Evolutionary conservation across 2,888 invertebrate genomes (phyloP).

Genomic region (Phaonia tiefii): DNA sequence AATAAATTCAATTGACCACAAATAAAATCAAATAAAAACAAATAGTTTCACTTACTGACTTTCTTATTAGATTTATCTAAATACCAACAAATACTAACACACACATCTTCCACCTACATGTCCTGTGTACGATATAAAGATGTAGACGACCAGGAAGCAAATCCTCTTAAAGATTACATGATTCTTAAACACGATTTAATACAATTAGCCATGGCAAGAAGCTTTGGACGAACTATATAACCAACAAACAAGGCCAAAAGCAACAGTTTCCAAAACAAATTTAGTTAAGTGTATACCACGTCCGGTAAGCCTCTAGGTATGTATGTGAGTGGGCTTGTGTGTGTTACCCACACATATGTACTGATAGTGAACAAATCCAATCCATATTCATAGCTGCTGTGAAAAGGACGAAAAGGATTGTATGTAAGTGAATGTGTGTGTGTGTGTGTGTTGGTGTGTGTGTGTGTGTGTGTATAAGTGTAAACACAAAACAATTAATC

Average conservation of each 20-base stretch:
- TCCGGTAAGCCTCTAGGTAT: no score
- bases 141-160: constrained; percentile 1
- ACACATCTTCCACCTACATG: constrained; percentile 1
- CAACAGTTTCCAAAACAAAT: constrained; percentile 39
- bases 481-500: constrained; percentile 75
- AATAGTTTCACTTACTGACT: constrained; percentile 41
- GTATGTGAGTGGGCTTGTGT: no score
- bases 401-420: constrained; percentile 22
- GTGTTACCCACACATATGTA: neutral
- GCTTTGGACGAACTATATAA: constrained; percentile 1
- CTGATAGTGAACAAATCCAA: no score
- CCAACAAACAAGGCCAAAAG: constrained; percentile 22
- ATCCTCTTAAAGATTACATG: constrained; percentile 59
- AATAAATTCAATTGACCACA: constrained; percentile 61
- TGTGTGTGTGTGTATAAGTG: constrained; percentile 9
- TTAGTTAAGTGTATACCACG: constrained; percentile 34
- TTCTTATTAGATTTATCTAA: constrained; percentile 31
- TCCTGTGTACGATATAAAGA: no score
- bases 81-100: constrained; percentile 33
- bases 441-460: neutral
- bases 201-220: constrained; percentile 53
- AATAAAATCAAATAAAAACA: constrained; percentile 41
- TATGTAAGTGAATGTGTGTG: constrained; percentile 1
- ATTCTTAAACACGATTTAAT: constrained; percentile 65
- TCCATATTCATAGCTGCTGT: neutral